Evolutionary conservation across 2,888 invertebrate species (phyloP), one percentile per base, ranked within the genome.

Genomic region (Subacronicta megacephala): DNA sequence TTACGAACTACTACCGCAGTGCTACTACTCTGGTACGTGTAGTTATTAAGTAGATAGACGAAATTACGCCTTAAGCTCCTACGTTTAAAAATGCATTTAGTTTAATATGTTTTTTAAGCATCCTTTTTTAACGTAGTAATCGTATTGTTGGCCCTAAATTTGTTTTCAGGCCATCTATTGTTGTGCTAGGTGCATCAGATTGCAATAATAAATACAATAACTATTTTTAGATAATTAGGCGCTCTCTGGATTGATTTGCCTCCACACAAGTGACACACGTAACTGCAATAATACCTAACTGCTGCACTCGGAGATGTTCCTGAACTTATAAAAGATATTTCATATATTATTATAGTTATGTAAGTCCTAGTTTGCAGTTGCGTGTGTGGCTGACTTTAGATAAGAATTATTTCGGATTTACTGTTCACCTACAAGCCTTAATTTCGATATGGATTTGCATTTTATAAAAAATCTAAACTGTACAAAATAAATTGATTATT

Each of bases 401-500:
- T 47, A 53, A 15, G 40, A 18, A n/a, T 36, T 4, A n/a, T 55
- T 55, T n/a, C 15, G 36, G 15, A 15, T 36, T 44, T 13, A 29
- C 26, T 10, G 26, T 26, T 10, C 26, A 26, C 10, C 26, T 26
- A 26, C 26, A 26, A 26, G 26, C 26, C 26, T 26, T 26, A 9
- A 26, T 26, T 41, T 40, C 18, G 35, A 46, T 43, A 42, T 51
- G 31, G 26, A 29, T 33, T 52, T 52, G 40, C 18, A 44, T 29
- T 54, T 50, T 59, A 56, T 67, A 62, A 26, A 49, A 53, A 26
- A 26, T 26, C 10, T 65, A 62, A 52, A 52, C 38, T 74, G 76
- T 74, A 75, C 60, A 75, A 63, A 74, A 75, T 74, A 74, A 72
- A 70, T 58, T 41, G 6, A 57, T 59, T 36, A 52, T 55, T 16